Conservation (phyloP, 2,113 vertebrate genomes). For the Amazona guildingii region DNA sequence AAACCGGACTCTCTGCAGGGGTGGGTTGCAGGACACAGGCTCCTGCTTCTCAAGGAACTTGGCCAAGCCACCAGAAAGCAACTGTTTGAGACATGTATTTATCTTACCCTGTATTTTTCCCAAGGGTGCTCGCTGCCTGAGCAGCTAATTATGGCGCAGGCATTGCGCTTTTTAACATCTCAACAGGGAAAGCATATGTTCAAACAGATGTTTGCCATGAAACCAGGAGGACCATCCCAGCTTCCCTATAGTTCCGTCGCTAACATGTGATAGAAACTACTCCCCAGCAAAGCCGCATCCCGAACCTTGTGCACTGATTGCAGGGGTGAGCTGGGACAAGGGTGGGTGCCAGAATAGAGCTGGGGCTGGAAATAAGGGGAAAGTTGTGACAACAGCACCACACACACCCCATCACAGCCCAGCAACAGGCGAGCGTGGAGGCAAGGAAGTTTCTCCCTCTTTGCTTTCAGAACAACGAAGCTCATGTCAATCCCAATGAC, state of each 20-base stretch:
- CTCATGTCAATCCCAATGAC: not conserved
- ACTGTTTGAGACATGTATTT: slow-evolving; percentile 34
- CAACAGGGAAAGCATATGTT: slow-evolving; percentile 26
- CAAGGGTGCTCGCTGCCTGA: slow-evolving; percentile 37
- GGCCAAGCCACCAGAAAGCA: slow-evolving; percentile 54
- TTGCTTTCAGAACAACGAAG: not conserved
- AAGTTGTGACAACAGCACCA: accelerated
- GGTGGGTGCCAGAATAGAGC: not conserved
- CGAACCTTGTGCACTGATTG: accelerated
- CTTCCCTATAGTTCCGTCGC: not conserved
- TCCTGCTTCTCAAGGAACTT: slow-evolving; percentile 20
- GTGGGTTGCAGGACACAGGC: not conserved
- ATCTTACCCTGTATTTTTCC: slow-evolving; percentile 51
- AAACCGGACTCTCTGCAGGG: not conserved
- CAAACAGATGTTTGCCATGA: slow-evolving; percentile 43
- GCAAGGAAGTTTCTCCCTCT: not conserved
- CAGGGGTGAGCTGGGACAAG: not conserved
- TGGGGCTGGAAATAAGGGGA: not conserved
- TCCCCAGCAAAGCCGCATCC: not conserved
- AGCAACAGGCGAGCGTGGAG: not conserved
- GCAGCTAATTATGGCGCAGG: not conserved
- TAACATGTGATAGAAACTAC: not conserved
- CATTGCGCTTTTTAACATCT: slow-evolving; percentile 46
- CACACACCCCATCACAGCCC: not conserved
- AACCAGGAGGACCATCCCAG: slow-evolving; percentile 20